Evolutionary conservation across 2,797 vertebrate species (phyloP).

Genomic region (Dromococcyx pavoninus): DNA sequence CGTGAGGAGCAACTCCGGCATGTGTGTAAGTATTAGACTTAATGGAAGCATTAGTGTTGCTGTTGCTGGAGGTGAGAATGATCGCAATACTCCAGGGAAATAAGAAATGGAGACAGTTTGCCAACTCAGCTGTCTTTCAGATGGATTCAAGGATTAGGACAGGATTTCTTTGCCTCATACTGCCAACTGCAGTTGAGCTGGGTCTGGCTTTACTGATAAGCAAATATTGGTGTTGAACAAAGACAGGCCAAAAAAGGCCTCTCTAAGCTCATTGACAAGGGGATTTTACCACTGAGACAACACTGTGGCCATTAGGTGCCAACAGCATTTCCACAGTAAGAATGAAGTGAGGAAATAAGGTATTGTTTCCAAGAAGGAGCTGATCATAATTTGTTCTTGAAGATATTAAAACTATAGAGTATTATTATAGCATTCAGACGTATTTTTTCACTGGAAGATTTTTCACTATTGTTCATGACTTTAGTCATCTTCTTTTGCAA

Average conservation of each 20-base stretch:
- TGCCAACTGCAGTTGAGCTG: neutral
- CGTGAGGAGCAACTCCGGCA: neutral
- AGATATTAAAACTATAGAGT: neutral
- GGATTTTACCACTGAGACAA: neutral
- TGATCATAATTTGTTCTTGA: neutral
- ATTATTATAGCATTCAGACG: neutral
- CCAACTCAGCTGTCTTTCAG: neutral
- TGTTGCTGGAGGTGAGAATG: neutral
- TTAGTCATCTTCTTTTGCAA: neutral
- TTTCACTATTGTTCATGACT: neutral
- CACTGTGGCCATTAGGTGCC: neutral
- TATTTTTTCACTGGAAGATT: neutral
- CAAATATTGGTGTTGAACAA: neutral
- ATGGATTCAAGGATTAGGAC: constrained; percentile 18
- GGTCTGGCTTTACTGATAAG: constrained; percentile 51
- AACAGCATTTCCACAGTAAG: neutral
- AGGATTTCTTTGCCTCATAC: neutral
- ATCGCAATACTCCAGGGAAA: neutral
- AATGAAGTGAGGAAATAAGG: constrained; percentile 8
- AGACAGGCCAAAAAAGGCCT: neutral
- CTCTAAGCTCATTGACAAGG: neutral
- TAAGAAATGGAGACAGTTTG: neutral
- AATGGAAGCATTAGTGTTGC: constrained; percentile 5
- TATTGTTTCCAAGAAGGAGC: neutral
- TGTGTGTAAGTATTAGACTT: neutral